phyloP scores from a whole-genome alignment of 2,797 vertebrate genomes.

The Myiotriccus ornatus region DNA sequence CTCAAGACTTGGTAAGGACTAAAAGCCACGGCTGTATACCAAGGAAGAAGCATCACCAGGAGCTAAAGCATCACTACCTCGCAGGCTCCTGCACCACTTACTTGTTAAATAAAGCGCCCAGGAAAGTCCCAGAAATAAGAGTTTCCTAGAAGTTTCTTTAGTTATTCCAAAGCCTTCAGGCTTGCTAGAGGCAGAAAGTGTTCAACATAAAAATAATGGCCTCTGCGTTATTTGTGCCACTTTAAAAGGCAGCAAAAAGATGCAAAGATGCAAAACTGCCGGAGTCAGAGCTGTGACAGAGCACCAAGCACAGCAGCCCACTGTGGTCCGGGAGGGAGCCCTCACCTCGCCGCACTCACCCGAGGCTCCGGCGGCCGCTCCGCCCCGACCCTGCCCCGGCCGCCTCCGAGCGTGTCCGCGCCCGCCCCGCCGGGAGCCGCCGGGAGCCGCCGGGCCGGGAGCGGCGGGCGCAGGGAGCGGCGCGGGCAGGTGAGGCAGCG shows the following conservation, averaged over 20 bases:
- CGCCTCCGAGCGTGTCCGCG: background rate
- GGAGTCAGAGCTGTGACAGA: background rate
- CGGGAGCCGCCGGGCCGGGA: background rate
- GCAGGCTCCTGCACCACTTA: fast-evolving
- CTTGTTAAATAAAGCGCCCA: background rate
- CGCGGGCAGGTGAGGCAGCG: background rate
- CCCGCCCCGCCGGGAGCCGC: background rate
- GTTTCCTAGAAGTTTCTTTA: background rate
- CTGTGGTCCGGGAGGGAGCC: too few relatives aligned
- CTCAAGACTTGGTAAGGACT: background rate
- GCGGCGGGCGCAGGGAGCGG: background rate
- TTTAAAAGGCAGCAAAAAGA: background rate
- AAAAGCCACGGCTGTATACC: background rate
- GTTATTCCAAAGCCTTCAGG: background rate
- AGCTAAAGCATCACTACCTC: background rate
- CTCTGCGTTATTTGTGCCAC: background rate
- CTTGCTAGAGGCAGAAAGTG: background rate
- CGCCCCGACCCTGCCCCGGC: background rate
- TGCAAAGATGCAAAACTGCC: background rate
- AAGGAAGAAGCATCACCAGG: background rate
- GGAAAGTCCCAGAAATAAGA: background rate
- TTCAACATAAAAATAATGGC: background rate
- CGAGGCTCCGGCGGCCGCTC: background rate
- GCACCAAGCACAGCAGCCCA: fast-evolving
- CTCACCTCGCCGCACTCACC: background rate